A percentile compares a stretch with the other conserved stretches of the same genome.
Evolutionary conservation across 2,888 invertebrate species (phyloP).

Genomic region (Steinernema carpocapsae): DNA sequence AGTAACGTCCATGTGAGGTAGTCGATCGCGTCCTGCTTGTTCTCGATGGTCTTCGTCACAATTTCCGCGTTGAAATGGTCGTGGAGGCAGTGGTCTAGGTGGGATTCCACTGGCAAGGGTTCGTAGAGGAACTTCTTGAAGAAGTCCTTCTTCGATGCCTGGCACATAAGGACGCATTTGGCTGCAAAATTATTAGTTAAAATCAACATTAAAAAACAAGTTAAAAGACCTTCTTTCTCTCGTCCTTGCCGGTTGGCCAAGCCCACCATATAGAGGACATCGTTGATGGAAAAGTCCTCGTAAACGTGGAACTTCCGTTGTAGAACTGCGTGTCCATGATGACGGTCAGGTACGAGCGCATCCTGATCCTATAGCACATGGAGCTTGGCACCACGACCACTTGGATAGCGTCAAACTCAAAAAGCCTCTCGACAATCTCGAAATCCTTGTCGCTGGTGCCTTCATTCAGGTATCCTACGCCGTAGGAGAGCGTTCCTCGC

Average conservation of each 20-base stretch:
- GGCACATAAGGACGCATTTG: slow-evolving; percentile 92
- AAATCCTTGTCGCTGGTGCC: slow-evolving; percentile 85
- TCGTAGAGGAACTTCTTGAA: slow-evolving; percentile 97
- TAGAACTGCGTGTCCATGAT: slow-evolving; percentile 94
- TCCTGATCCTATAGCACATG: slow-evolving; percentile 87
- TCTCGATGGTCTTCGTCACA: slow-evolving; percentile 98
- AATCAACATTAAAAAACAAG: slow-evolving; percentile 11
- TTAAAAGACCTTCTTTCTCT: slow-evolving; percentile 89
- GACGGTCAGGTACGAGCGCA: slow-evolving; percentile 89
- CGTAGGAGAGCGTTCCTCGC: slow-evolving; percentile 88
- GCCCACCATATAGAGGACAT: slow-evolving; percentile 96
- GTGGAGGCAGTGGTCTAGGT: slow-evolving; percentile 93
- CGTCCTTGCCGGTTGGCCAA: slow-evolving; percentile 89
- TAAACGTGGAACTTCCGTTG: slow-evolving; percentile 80
- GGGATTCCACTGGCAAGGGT: slow-evolving; percentile 94
- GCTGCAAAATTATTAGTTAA: slow-evolving; percentile 60
- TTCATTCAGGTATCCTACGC: slow-evolving; percentile 96
- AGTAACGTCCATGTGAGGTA: slow-evolving; percentile 99
- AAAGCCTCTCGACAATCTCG: slow-evolving; percentile 87
- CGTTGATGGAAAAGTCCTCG: slow-evolving; percentile 96
- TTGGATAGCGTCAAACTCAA: slow-evolving; percentile 86
- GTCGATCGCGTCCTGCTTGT: slow-evolving; percentile 99
- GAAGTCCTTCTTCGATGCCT: slow-evolving; percentile 95
- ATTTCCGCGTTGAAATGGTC: slow-evolving; percentile 99
- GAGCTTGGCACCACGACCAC: slow-evolving; percentile 89